A percentile compares a stretch with the other conserved stretches of the same genome.
phyloP scores from a whole-genome alignment of 1,140 invertebrate genomes.

The Venturia canescens region DNA sequence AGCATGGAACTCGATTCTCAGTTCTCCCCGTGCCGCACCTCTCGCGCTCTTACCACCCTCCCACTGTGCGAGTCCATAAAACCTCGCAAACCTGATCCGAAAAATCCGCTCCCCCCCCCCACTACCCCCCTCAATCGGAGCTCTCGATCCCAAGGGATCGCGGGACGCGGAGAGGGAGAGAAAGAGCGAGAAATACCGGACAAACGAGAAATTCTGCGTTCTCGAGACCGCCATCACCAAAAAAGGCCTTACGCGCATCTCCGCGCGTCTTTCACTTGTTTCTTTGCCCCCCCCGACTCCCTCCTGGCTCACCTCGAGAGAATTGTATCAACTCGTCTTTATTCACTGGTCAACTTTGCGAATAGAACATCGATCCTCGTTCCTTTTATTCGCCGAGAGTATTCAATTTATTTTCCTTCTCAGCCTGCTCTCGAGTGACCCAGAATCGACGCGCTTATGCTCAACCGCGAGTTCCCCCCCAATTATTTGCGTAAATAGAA shows the following conservation, averaged over 20 bases:
- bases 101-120: not conserved
- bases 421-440: too few species aligned
- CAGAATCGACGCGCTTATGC: too few species aligned
- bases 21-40: not conserved
- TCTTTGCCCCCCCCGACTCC: slow-evolving; percentile 18
- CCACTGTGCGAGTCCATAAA: not conserved
- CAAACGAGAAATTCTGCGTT: slow-evolving; percentile 55
- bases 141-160: slow-evolving; percentile 5
- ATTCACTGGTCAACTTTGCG: too few species aligned
- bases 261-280: slow-evolving; percentile 13
- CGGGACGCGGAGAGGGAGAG: slow-evolving; percentile 49
- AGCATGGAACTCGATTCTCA: slow-evolving; percentile 9
- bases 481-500: too few species aligned
- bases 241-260: slow-evolving; percentile 60
- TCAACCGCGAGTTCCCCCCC: too few species aligned
- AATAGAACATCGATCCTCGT: too few species aligned
- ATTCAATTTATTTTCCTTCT: too few species aligned
- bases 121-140: too few species aligned
- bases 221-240: slow-evolving; percentile 56
- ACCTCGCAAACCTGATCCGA: not conserved
- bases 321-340: too few species aligned
- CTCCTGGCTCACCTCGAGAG: not conserved
- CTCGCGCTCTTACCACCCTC: not conserved
- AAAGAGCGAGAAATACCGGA: slow-evolving; percentile 56
- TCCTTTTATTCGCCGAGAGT: too few species aligned